Base-by-base conservation (phyloP, 2,797 vertebrate genomes). In the Neoniphon sammara region DNA sequence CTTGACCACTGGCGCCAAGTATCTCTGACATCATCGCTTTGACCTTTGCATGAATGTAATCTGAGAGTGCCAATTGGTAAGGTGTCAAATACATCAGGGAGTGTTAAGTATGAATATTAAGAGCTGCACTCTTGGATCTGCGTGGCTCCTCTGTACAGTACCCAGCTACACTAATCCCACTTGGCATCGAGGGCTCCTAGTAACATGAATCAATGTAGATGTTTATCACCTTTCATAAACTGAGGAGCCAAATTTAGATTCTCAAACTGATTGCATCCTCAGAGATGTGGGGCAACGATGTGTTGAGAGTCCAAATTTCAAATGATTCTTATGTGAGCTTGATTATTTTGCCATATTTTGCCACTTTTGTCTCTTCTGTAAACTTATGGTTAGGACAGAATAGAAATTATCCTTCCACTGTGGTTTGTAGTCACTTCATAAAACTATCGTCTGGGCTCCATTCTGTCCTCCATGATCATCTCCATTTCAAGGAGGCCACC, bases 11-110 rank as follows among this genome's bases (percentile, higher is more conserved):
- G 52, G 44, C 42, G 34, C 69, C 70, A 60, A 78, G 73, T 69
- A 42, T 36, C 36, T 7, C 65, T 92, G 88, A 85, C 86, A 87
- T 89, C 81, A 86, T 77, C n/a, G 60, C 36, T 84, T 60, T 83
- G 85, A 87, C 87, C 82, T 91, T 91, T 85, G 25, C 76, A 18
- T 77, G 49, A 70, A 66, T 76, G 77, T 78, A 75, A 89, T 75
- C 85, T 88, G 75, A 87, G 79, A 81, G 31, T 47, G 78, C 71
- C 65, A 77, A 61, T 86, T 81, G 76, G 79, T 61, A 69, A 52
- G 75, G 80, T 84, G 84, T 85, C 77, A 87, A 34, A 80, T 63
- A 78, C 79, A 79, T 80, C 58, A 77, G 76, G 73, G 76, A 63
- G 50, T 77, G 66, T 65, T 27, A 63, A 2, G 66, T 81, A 83